Evolutionary conservation across 2,888 invertebrate genomes (phyloP), one percentile per base, ranked within the genome.

Genomic region (Aethes cnicana): DNA sequence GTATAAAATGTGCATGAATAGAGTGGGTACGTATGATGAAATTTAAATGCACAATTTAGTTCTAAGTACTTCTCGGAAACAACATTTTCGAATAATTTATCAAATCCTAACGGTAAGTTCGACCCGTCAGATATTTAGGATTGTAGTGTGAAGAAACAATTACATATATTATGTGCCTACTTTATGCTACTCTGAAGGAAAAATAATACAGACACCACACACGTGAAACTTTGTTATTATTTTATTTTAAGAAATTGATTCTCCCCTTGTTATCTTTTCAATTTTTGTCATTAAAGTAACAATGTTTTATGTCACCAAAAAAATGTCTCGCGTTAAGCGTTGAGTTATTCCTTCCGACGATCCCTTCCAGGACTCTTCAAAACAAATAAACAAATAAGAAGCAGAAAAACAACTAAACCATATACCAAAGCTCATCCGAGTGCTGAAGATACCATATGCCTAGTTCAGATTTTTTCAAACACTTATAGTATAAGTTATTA

Each of bases 301-400:
- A 73, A 74, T 69, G 72, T 63, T 59, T 59, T 64, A 67, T 64
- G 61, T 62, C 56, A 11, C 26, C 30, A 62, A 55, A 54, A 57
- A 59, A 53, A 57, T 58, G 56, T 53, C 56, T 52, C 52, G 46
- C 44, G 56, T 64, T 64, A 57, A 58, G 56, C 58, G 63, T 62
- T 74, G 72, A 74, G 64, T 72, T 78, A 77, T 78, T 68, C 73
- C 77, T 77, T 77, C 74, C 77, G 70, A 65, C 65, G 62, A 61
- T 59, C 61, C 61, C 63, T 59, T 58, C 52, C 55, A 37, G 49
- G 58, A 56, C 59, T 55, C 54, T 58, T 58, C 7, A 9, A 52
- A 56, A 46, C 62, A 50, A 56, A 61, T 67, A 65, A 68, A 69
- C 62, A 63, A 52, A 56, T 59, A 57, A 53, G 55, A 59, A 57